phyloP scores from a whole-genome alignment of 1,140 invertebrate genomes.

The Linepithema humile region DNA sequence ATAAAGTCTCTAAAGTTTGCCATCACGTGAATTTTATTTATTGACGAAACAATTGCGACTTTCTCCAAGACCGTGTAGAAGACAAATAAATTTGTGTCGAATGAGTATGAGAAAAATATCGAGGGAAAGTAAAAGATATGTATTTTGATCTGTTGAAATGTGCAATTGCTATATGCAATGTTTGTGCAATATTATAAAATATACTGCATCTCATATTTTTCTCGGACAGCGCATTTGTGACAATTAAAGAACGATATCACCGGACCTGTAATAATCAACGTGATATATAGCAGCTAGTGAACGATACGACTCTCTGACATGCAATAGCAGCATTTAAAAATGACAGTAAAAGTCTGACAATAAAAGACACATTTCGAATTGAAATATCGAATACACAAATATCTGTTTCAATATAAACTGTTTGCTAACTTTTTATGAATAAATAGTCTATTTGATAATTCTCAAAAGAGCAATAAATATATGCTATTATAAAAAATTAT shows the following conservation, averaged over 20 bases:
- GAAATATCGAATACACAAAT: neutral
- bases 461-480: neutral
- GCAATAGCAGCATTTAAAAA: neutral
- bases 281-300: neutral
- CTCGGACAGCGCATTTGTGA: neutral
- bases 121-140: neutral
- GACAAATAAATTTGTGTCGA: neutral
- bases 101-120: neutral
- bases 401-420: neutral
- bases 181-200: neutral
- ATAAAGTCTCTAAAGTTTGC: neutral
- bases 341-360: neutral
- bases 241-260: too few species aligned
- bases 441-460: neutral
- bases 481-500: conserved; percentile 1
- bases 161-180: neutral
- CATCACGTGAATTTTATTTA: too few species aligned
- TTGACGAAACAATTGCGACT: neutral
- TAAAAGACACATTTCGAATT: neutral
- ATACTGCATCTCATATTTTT: neutral
- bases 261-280: neutral
- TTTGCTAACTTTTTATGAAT: neutral
- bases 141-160: too few species aligned
- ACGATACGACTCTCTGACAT: neutral
- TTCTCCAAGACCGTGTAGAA: too few species aligned